A percentile compares a stretch with the other conserved stretches of the same genome.
Evolutionary conservation across 2,113 vertebrate species (phyloP).

Genomic region (Salvelinus fontinalis): DNA sequence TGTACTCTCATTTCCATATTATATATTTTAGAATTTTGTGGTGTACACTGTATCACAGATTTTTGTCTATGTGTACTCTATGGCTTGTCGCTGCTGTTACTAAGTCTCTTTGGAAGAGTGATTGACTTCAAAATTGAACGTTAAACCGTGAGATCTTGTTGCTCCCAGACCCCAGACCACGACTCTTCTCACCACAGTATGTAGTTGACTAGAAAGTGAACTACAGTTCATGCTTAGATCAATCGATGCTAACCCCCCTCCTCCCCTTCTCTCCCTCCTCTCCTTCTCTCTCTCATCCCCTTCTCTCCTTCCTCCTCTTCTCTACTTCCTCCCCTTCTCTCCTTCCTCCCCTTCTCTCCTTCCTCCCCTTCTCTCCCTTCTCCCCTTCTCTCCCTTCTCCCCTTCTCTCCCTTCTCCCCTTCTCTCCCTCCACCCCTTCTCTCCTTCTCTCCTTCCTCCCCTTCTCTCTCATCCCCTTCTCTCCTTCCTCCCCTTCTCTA

Average conservation of each 20-base stretch:
- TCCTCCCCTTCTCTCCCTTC: too few species aligned
- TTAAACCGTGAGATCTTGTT: too few species aligned
- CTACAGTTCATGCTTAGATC: background rate
- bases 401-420: background rate
- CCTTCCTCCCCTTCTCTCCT: too few species aligned
- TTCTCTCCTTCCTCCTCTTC: background rate
- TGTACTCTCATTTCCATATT: constrained; percentile 16
- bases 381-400: background rate
- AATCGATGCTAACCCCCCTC: background rate
- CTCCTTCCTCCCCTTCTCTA: background rate
- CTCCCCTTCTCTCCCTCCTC: background rate
- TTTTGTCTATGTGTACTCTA: background rate
- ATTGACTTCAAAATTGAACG: background rate
- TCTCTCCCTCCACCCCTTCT: too few species aligned
- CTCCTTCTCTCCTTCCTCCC: background rate
- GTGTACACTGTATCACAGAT: background rate
- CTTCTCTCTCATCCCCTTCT: background rate
- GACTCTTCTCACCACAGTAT: too few species aligned
- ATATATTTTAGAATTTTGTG: constrained; percentile 29
- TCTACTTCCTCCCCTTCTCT: background rate
- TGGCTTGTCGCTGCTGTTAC: background rate
- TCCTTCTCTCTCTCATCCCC: background rate
- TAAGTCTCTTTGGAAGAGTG: background rate
- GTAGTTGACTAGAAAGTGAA: too few species aligned
- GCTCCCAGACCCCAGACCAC: background rate